Base-by-base conservation (phyloP, 2,113 vertebrate genomes). In the Pogonocichla stellata region DNA sequence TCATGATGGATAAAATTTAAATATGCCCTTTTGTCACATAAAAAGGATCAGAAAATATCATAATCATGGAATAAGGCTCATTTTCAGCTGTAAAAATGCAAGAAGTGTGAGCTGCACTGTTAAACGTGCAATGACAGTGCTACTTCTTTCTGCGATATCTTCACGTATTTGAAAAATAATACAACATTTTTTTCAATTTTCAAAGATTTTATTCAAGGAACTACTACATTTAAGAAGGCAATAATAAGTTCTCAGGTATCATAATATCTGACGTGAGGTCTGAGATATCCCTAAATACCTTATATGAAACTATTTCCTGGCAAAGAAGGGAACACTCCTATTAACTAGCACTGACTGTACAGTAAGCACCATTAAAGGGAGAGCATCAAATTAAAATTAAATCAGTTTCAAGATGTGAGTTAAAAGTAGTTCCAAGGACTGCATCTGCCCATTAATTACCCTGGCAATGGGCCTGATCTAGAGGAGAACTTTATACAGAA, bases 371-470 rank as follows among this genome's bases (percentile, higher is more conserved):
- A 78, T 80, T 77, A 93, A 74, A 95, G 28, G 19, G 22, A 90
- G 28, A 92, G 88, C 81, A 93, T 66, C 13, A 88, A 90, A 80
- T 86, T 88, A 92, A 96, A 97, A 90, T 43, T 58, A 71, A 94
- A 92, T 94, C 72, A 45, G 47, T 74, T 96, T 88, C 72, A 92
- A 36, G n/a, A 73, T 61, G 67, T 64, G 56, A 95, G 64, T 90
- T 93, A 90, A 83, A 95, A 90, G 82, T 78, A 94, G 38, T 88
- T 95, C 86, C 60, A 92, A 90, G 79, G 67, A 90, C 48, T 77
- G 75, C 67, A 92, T 88, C 64, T 94, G 79, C 18, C 71, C 67
- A n/a, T 65, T 61, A 80, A 93, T 73, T 80, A 78, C 25, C 23
- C 43, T 94, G 82, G 58, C 85, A 56, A 42, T 34, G 31, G 42